phyloP scores from a whole-genome alignment of 2,113 vertebrate species.

The Microtus pennsylvanicus region DNA sequence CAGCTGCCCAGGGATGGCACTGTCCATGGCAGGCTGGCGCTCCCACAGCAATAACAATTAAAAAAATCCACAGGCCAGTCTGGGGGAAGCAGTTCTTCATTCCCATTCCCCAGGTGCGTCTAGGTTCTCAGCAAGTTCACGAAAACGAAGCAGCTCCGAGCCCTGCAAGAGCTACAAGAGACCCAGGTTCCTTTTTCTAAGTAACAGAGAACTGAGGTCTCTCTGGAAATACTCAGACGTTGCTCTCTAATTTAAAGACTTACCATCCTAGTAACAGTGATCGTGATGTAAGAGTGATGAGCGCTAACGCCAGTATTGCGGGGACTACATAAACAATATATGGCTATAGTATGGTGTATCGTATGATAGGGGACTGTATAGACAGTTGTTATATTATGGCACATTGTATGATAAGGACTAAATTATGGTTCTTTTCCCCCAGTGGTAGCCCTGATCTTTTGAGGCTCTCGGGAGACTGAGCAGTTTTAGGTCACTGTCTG shows the following conservation, averaged over 20 bases:
- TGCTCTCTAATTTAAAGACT: not conserved
- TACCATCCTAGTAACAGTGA: not conserved
- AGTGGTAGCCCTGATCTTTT: not conserved
- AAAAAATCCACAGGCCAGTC: not conserved
- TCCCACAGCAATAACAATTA: not conserved
- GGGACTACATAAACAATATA: not conserved
- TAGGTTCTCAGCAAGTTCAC: not conserved
- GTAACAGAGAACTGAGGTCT: not conserved
- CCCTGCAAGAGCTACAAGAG: not conserved
- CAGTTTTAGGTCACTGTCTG: not conserved
- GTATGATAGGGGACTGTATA: not conserved
- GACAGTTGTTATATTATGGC: not conserved
- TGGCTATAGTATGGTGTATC: not conserved
- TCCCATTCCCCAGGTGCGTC: not conserved
- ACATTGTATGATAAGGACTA: not conserved
- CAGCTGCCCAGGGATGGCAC: not conserved
- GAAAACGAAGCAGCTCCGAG: not conserved
- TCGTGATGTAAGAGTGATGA: not conserved
- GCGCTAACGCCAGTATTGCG: not conserved
- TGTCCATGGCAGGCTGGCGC: not conserved
- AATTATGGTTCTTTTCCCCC: not conserved
- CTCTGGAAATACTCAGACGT: not conserved
- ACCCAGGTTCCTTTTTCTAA: constrained; percentile 37
- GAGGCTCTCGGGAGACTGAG: not conserved
- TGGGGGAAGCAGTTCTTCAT: not conserved